Base-by-base conservation (phyloP, 2,113 vertebrate species). In the Salvelinus sp. region DNA sequence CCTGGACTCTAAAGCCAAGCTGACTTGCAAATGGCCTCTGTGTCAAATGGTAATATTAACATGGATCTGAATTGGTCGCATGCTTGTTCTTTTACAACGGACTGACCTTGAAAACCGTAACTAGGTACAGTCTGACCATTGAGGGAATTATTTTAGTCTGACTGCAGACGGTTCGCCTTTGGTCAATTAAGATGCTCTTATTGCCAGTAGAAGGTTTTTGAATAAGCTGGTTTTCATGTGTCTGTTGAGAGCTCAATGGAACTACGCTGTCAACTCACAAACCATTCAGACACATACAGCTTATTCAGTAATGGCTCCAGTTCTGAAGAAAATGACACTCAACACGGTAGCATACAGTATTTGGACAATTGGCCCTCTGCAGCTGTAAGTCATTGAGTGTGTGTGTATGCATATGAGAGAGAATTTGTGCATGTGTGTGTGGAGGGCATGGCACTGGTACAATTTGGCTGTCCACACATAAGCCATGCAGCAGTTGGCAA, bases 401-500 rank as follows among this genome's bases (percentile, higher is more conserved):
- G 28, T 72, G 50, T 75, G 69, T 83, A 70, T 58, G 66, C 82
- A 60, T 81, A 47, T 44, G 9, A 10, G 38, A 44, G 70, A 75
- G 50, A 70, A 68, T 79, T 30, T 25, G 75, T 70, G 58, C 16
- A 2, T 68, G 63, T 57, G 70, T 70, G 85, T 87, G 76, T 78
- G 86, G 67, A 90, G 87, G 89, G 89, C 77, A 91, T 91, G 92
- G 91, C 83, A 44, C 85, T 79, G 85, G 87, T 87, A 87, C 85
- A 90, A 87, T 88, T 81, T 85, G 86, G 85, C 88, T 91, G 92
- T 92, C 83, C 90, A 82, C 88, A 87, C 87, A 88, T 87, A 86
- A 90, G 93, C 80, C 87, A 73, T 88, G 93, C 87, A 92, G 95
- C 94, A 96, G 95, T 95, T 95, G 95, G 95, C 90, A 94, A 95